Base-by-base conservation (phyloP, 2,113 vertebrate genomes). In the Emydocephalus ijimae region DNA sequence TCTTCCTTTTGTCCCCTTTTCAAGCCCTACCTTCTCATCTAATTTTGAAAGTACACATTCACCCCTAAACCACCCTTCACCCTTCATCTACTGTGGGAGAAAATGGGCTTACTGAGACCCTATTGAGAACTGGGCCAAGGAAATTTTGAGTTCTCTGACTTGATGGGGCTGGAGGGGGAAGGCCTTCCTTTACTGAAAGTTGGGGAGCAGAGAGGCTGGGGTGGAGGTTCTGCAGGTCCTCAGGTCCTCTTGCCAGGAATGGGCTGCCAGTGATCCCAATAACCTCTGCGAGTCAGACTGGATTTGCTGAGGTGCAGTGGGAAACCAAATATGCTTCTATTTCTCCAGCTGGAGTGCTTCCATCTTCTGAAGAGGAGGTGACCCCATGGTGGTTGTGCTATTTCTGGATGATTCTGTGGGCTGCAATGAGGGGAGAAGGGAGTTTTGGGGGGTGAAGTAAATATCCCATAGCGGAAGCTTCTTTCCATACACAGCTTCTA, bases 331-430 rank as follows among this genome's bases (percentile, higher is more conserved):
- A 34, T 45, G 69, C 34, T 34, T n/a, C 69, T n/a, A 20, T 39
- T 74, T 39, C 15, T 34, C n/a, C n/a, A 74, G 69, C n/a, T 34
- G n/a, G 69, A 39, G 14, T 74, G 5, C 7, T 6, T 74, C n/a
- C n/a, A 34, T 20, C 54, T 88, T 39, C n/a, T 23, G 23, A 7
- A 34, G 7, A 54, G 20, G 24, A 92, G 43, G 7, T 34, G 43
- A 56, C 15, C 29, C 24, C 29, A 6, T 55, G 23, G 10, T 3
- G 14, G 88, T 2, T 54, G 39, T 87, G 8, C 89, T 54, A 48
- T 69, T 0, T 1, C 56, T 54, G 48, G 0, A 1, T 64, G 45
- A 23, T 2, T 1, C 9, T 0, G 0, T 1, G 0, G 74, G 61
- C 45, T 1, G 34, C 69, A 48, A 18, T 34, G 85, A 81, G 39